Base-by-base conservation (phyloP, 1,140 invertebrate species). In the Camponotus floridanus region DNA sequence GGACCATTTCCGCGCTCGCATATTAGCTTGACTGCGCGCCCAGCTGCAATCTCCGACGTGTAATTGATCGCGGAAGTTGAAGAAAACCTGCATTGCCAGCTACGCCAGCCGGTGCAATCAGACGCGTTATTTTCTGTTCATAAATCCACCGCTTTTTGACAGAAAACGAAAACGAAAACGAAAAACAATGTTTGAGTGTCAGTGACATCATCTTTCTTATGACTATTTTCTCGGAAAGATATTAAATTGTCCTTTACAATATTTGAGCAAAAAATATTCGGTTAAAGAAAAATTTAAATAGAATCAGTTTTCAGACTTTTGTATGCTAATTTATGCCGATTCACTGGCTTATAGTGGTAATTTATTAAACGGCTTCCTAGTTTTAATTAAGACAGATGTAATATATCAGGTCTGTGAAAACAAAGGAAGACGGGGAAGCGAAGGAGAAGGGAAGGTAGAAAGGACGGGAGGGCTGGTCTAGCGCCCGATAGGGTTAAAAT, bases 1-100 rank as follows among this genome's bases (percentile, higher is more conserved):
- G 61, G 81, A 76, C 57, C 71, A 84, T 76, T 84, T 84, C 68
- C 61, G 15, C 42, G n/a, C 71, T 84, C 81, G 70, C 73, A 84
- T 76, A 84, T 84, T 84, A 84, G 81, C 71, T n/a, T 26, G 51
- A 26, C 67, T 81, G 67, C 48, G 65, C 55, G 67, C 51, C 78
- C 67, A 81, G 65, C 67, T 81, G 78, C 78, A 81, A 81, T 81
- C 78, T 81, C 78, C 67, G 78, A 81, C 78, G 51, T 81, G 78
- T 81, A 81, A 81, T 67, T 81, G 78, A 81, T 81, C 78, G 78
- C 78, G 51, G 78, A 81, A 81, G 78, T 81, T 81, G 65, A 71
- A 86, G 78, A 62, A 80, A 79, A 61, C 85, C 39, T 61, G 42
- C 81, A 39, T 55, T 51, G 45, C 62, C 59, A 42, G 39, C 57